Base-by-base conservation (phyloP, 2,113 vertebrate species). In the Suricata suricatta region DNA sequence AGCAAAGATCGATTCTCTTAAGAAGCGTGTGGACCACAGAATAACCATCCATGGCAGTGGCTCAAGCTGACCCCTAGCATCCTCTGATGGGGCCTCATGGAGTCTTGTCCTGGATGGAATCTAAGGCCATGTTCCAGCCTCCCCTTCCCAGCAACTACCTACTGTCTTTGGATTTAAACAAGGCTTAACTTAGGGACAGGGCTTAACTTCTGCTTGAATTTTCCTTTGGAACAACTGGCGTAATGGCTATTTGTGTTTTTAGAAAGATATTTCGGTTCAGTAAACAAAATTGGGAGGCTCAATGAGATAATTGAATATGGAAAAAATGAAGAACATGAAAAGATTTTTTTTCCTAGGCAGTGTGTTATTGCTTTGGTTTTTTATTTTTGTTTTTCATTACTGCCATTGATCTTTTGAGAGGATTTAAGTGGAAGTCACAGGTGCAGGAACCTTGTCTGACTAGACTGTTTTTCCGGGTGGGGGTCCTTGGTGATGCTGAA, bases 201-300 rank as follows among this genome's bases (percentile, higher is more conserved):
- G 23, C 33, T 60, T 60, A 64, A 83, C 25, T 31, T 94, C 52
- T 74, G 66, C 12, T 76, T 88, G 54, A 68, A 50, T 35, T 92
- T 87, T 74, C 47, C 50, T 60, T 57, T 63, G 44, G 35, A 82
- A 79, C 13, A 74, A 47, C 52, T 95, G 57, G 23, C 90, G 13
- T 47, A 35, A 93, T 50, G 14, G 41, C 50, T 41, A 41, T 79
- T 60, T n/a, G 11, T 38, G 85, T 76, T 95, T 95, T 84, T 68
- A 86, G 87, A 84, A 97, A 87, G 66, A 31, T 44, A 82, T 84
- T 96, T 80, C 71, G 82, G 88, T 25, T 95, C 47, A 84, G 60
- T 33, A 72, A 94, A 87, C 33, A 90, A 89, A 90, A 88, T 23
- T 3, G 50, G 63, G 29, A 81, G 52, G 38, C 77, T 94, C 89